A percentile compares a stretch with the other conserved stretches of the same genome.
These are phyloP conservation scores for Oncorhynchus gorbuscha DNA, from an alignment of 2,113 vertebrate species.

Conservation along the genomic window DNA sequence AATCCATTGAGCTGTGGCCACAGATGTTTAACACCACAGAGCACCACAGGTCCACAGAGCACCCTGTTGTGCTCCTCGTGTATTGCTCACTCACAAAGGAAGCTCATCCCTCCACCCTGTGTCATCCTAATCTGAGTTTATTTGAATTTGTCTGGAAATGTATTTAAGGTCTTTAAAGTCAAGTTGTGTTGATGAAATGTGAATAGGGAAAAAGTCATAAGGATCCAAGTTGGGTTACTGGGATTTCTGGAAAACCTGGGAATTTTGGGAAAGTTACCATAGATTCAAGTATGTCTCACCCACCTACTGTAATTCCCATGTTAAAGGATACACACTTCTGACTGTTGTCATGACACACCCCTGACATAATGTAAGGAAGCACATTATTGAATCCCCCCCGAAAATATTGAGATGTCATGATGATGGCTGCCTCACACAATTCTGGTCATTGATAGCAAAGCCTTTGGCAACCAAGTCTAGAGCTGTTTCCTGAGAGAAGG, in stretches of 20 bases:
- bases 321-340: neutral
- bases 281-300: neutral
- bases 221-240: neutral
- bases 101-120: neutral
- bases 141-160: neutral
- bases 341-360: neutral
- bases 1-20: slow-evolving; percentile 1
- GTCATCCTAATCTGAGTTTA: neutral
- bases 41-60: neutral
- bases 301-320: neutral
- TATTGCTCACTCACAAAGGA: neutral
- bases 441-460: neutral
- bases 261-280: neutral
- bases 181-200: neutral
- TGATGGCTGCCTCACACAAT: neutral
- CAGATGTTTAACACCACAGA: neutral
- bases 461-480: neutral
- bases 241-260: too few species aligned
- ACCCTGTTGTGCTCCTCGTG: neutral
- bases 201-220: neutral
- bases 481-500: neutral
- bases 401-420: neutral
- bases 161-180: neutral
- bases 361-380: neutral
- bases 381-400: neutral